Base-by-base conservation (phyloP, 2,113 vertebrate species). In the Amia ocellicauda region DNA sequence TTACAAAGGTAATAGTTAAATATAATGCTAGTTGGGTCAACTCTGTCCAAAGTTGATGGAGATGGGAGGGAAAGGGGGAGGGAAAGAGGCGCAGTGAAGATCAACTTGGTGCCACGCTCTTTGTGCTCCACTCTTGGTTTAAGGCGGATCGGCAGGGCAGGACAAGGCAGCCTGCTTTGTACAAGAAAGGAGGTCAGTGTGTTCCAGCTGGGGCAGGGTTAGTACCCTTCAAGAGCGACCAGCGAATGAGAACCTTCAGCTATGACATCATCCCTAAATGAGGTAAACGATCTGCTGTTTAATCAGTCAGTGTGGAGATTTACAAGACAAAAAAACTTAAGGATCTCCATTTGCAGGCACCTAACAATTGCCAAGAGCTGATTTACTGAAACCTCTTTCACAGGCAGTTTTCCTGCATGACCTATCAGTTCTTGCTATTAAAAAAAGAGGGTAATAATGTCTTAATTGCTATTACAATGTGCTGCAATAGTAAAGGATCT, bases 201-300 rank as follows among this genome's bases (percentile, higher is more conserved):
- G 69, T 58, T 71, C 67, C 58, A 72, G 50, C 65, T 36, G 53
- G 58, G 51, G 72, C 61, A 61, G 61, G 71, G 73, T 70, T 69
- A 72, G 72, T 67, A 64, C 63, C 69, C 76, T 64, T 68, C 61
- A 77, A 71, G 66, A 78, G 69, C 61, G 54, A 31, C 67, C 64
- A 78, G 69, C 69, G 70, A 85, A 82, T 78, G 26, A 65, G 54
- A 74, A 66, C 31, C 52, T 71, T 36, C 49, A 53, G 66, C 63
- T 29, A 73, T 82, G 78, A 83, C 74, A 77, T 83, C 81, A 82
- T 72, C 76, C 56, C 64, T 74, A 70, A 71, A 69, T 68, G 59
- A 75, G 75, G 79, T 72, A 65, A 73, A 78, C 61, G 58, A 66
- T 75, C 76, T 68, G 67, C 69, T 78, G 60, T 80, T 81, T 75